These are phyloP conservation scores for Caenorhabditis wallacei DNA, from an alignment of 2,888 invertebrate species.

Conservation along the genomic window DNA sequence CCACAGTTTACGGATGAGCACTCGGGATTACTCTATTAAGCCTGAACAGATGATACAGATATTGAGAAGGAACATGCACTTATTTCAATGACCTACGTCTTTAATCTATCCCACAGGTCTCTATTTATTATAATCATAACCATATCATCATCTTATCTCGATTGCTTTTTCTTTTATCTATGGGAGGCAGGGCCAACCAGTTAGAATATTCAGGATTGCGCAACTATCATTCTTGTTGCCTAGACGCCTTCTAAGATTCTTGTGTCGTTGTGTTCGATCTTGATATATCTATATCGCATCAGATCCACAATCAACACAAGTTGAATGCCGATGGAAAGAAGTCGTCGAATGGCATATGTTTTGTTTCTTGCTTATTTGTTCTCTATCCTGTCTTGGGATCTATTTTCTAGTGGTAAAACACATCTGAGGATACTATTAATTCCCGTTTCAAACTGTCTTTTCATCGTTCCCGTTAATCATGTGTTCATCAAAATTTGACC, in stretches of 20 bases:
- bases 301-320: slow-evolving; percentile 57
- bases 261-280: slow-evolving; percentile 60
- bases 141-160: slow-evolving; percentile 36
- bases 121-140: slow-evolving; percentile 11
- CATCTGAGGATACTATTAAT: slow-evolving; percentile 7
- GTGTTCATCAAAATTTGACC: slow-evolving; percentile 57
- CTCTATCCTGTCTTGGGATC: slow-evolving; percentile 41
- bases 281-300: slow-evolving; percentile 53
- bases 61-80: slow-evolving; percentile 32
- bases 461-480: slow-evolving; percentile 45
- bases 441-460: slow-evolving; percentile 31
- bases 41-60: slow-evolving; percentile 43
- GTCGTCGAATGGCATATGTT: slow-evolving; percentile 40
- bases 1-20: slow-evolving; percentile 51
- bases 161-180: slow-evolving; percentile 26
- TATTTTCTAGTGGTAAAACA: slow-evolving; percentile 11
- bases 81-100: slow-evolving; percentile 27
- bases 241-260: slow-evolving; percentile 45
- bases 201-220: slow-evolving; percentile 53
- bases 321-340: slow-evolving; percentile 33
- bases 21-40: not conserved
- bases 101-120: not conserved
- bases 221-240: slow-evolving; percentile 58
- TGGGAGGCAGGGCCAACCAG: slow-evolving; percentile 26
- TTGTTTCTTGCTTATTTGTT: slow-evolving; percentile 52